A percentile compares a stretch with the other conserved stretches of the same genome.
phyloP scores from a whole-genome alignment of 2,797 vertebrate genomes.

The Artibeus lituratus region DNA sequence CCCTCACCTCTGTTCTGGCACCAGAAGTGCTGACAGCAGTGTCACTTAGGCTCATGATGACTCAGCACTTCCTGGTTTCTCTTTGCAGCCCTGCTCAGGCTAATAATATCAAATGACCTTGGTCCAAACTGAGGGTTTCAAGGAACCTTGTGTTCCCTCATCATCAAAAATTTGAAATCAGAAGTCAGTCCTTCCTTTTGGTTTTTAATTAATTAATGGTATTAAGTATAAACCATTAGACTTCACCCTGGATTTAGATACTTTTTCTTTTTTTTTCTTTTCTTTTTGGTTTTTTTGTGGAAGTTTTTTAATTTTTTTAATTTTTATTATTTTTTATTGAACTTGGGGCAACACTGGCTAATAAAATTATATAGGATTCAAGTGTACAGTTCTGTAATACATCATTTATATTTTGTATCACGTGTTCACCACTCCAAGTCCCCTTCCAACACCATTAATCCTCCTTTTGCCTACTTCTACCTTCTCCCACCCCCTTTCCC shows the following conservation, averaged over 20 bases:
- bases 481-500: neutral
- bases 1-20: conserved; percentile 52
- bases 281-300: neutral
- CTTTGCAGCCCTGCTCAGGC: neutral
- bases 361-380: neutral
- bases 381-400: neutral
- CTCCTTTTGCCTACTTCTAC: neutral
- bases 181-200: conserved; percentile 23
- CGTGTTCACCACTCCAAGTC: neutral
- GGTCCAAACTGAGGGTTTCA: neutral
- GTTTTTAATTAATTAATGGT: neutral
- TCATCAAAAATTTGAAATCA: conserved; percentile 7
- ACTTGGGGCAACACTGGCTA: neutral
- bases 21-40: conserved; percentile 50
- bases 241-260: neutral
- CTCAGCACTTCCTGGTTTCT: conserved; percentile 66
- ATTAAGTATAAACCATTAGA: neutral
- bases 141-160: conserved; percentile 25
- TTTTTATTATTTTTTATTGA: neutral
- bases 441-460: neutral
- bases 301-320: neutral
- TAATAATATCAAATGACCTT: conserved; percentile 39
- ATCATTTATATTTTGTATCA: neutral
- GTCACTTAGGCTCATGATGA: conserved; percentile 21
- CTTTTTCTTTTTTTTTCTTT: neutral